A percentile compares a stretch with the other conserved stretches of the same genome.
Evolutionary conservation across 2,797 vertebrate species (phyloP).

Genomic region (Choloepus didactylus): DNA sequence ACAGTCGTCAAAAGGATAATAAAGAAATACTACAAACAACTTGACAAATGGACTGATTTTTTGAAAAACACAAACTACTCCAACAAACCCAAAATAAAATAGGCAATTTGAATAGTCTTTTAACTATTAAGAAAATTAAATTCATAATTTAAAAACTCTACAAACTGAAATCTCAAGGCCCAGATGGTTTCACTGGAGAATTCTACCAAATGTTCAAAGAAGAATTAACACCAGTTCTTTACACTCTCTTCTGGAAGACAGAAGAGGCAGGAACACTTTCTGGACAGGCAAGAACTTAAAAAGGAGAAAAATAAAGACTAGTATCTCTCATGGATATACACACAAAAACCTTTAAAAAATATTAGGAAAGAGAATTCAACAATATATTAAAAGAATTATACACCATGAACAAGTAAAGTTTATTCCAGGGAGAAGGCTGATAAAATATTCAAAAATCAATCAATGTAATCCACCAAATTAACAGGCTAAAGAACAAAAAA

Average conservation of each 20-base stretch:
- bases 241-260: background rate
- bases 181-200: background rate
- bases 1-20: background rate
- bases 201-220: too few species aligned
- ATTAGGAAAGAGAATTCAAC: too few species aligned
- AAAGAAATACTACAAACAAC: background rate
- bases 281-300: background rate
- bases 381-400: too few species aligned
- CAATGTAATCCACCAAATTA: background rate
- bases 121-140: conserved; percentile 20
- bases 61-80: background rate
- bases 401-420: background rate
- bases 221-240: background rate
- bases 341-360: too few species aligned
- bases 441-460: background rate
- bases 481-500: background rate
- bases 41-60: background rate
- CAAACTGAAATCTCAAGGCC: background rate
- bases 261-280: background rate
- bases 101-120: background rate
- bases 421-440: background rate
- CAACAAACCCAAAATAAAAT: background rate
- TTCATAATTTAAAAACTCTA: background rate
- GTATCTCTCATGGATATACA: too few species aligned
- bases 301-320: background rate